Base-by-base conservation (phyloP, 2,113 vertebrate species). In the Pedionomus torquatus region DNA sequence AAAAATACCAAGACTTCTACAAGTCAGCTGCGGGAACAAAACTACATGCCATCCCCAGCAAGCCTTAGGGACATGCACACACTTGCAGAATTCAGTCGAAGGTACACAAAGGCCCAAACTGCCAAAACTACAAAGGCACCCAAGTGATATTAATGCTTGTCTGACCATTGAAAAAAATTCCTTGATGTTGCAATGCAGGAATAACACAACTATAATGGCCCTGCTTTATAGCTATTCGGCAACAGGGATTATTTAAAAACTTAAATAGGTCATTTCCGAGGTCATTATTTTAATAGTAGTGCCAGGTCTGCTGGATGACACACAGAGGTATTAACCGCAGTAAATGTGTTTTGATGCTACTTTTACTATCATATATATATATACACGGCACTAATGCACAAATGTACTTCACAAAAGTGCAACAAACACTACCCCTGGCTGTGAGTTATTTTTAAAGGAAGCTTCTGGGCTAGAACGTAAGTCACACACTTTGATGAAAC, bases 41-140 rank as follows among this genome's bases (percentile, higher is more conserved):
- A 37, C 0, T 0, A 37, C 0, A 1, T 8, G 39, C 16, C 14
- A 72, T 15, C 37, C 41, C 37, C 14, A 83, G 57, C 25, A 71
- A 82, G 17, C 60, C 57, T 70, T 16, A 60, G 30, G 26, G 19
- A 68, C 37, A 25, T 0, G 4, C 13, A 72, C 13, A 30, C 20
- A 30, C 21, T 17, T 41, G 51, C 17, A 87, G n/a, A 77, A 81
- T 44, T 74, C 64, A 48, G 54, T 28, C 49, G 49, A n/a, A 89
- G 19, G 21, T 21, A 9, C 33, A 69, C 0, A 0, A 48, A 64
- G 41, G 33, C 33, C 18, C 41, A 17, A 68, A 51, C 28, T 23
- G 8, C 17, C 28, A 10, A 54, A 66, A 28, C 17, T 61, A 8
- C 10, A 11, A 72, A 75, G 81, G 46, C 10, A 46, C 7, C 9